Evolutionary conservation across 2,797 vertebrate species (phyloP).

Genomic region (Ceyx erithaca): DNA sequence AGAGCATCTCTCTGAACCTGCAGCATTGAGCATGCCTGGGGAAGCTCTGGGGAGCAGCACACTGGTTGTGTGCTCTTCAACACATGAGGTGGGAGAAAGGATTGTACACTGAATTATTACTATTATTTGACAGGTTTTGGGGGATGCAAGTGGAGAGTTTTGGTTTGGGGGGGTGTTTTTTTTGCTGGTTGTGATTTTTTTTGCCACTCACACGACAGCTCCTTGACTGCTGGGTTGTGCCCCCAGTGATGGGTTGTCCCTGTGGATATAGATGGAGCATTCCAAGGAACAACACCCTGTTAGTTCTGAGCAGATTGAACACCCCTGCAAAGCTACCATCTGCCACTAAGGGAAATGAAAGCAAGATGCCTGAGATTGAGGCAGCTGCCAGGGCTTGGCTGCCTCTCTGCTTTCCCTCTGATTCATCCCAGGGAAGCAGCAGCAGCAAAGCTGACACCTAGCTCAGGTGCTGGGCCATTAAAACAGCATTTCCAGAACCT

Average conservation of each 20-base stretch:
- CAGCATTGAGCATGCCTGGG: not conserved
- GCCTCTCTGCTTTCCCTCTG: not conserved
- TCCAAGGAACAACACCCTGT: not conserved
- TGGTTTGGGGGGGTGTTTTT: not conserved
- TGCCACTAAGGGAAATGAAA: conserved; percentile 13
- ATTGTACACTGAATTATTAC: not conserved
- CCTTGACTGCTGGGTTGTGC: not conserved
- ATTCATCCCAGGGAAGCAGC: not conserved
- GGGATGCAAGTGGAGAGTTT: not conserved
- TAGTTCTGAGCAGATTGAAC: conserved; percentile 41
- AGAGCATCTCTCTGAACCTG: not conserved
- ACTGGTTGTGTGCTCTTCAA: not conserved
- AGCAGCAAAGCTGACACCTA: not conserved
- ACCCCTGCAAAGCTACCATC: conserved; percentile 61
- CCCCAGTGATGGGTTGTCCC: not conserved
- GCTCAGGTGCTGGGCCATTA: not conserved
- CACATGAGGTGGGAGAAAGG: not conserved
- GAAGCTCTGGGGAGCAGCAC: not conserved
- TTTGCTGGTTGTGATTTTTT: not conserved
- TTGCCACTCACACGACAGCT: not conserved
- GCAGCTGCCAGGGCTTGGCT: not conserved
- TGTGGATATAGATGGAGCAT: conserved; percentile 4
- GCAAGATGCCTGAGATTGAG: conserved; percentile 4
- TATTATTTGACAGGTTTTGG: not conserved
- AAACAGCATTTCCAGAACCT: not conserved